Conservation (phyloP, 2,888 invertebrate genomes). For the Masnerella sp. region DNA sequence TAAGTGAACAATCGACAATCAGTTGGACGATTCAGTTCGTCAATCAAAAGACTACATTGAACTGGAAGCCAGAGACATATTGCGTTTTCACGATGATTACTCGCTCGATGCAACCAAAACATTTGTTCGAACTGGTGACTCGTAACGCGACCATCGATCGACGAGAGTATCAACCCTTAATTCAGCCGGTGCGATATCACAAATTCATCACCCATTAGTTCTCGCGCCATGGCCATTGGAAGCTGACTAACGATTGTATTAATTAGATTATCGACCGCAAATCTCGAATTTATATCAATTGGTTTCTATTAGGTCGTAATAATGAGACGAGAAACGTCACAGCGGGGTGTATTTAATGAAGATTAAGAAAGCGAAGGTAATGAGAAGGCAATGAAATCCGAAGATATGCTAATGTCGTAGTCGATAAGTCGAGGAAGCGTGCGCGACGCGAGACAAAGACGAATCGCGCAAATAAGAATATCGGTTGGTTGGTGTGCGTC, state of each 20-base stretch:
- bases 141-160: slow-evolving; percentile 76
- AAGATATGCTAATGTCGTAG: slow-evolving; percentile 19
- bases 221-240: slow-evolving; percentile 61
- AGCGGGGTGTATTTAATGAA: slow-evolving; percentile 21
- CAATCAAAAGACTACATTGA: slow-evolving; percentile 50
- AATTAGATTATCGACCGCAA: slow-evolving; percentile 58
- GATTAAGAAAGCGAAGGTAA: slow-evolving; percentile 32
- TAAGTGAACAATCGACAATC: slow-evolving; percentile 19
- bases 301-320: slow-evolving; percentile 23
- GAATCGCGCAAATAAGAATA: slow-evolving; percentile 21
- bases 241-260: too few relatives aligned
- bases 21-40: slow-evolving; percentile 42
- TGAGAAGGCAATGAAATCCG: slow-evolving; percentile 13
- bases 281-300: slow-evolving; percentile 61
- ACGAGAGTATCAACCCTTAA: slow-evolving; percentile 64
- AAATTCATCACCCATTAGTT: slow-evolving; percentile 68
- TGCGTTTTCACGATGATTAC: slow-evolving; percentile 72
- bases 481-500: slow-evolving; percentile 44
- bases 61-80: slow-evolving; percentile 67
- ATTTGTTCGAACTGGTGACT: slow-evolving; percentile 74
- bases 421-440: slow-evolving; percentile 16
- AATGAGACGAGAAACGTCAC: slow-evolving; percentile 8
- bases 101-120: slow-evolving; percentile 69
- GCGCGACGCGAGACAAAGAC: slow-evolving; percentile 1
- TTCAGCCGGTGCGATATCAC: slow-evolving; percentile 60